phyloP scores from a whole-genome alignment of 2,888 invertebrate genomes.

The Antheraea assamensis region DNA sequence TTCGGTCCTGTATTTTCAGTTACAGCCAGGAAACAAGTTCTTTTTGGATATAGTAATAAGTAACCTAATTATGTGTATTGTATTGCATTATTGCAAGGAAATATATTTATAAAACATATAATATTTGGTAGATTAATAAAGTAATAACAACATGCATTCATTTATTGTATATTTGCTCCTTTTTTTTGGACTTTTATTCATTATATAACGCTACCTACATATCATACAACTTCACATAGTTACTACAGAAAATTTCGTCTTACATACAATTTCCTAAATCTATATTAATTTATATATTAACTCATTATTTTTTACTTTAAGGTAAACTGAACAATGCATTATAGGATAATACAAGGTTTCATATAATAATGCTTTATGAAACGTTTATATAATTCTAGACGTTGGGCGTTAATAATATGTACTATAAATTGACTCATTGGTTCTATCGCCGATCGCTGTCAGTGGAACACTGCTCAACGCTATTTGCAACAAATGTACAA shows the following conservation, averaged over 20 bases:
- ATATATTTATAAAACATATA: too few species aligned
- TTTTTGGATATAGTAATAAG: neutral
- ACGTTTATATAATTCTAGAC: neutral
- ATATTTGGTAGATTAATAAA: too few species aligned
- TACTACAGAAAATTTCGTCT: neutral
- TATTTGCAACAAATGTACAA: constrained; percentile 68
- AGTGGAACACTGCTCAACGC: constrained; percentile 35
- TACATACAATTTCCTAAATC: neutral
- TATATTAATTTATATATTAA: neutral
- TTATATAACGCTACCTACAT: too few species aligned
- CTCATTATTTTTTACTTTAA: neutral
- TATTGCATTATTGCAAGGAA: too few species aligned
- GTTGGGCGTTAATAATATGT: neutral
- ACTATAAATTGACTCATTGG: neutral
- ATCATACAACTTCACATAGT: too few species aligned
- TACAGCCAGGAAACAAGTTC: neutral
- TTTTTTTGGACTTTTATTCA: too few species aligned
- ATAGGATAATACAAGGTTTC: too few species aligned
- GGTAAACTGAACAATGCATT: neutral
- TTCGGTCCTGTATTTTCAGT: neutral
- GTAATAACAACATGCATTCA: too few species aligned
- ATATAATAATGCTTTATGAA: too few species aligned
- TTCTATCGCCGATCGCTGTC: constrained; percentile 25
- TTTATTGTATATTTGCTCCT: too few species aligned
- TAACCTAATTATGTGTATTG: too few species aligned